phyloP scores from a whole-genome alignment of 2,888 invertebrate genomes.

The Meliscaeva auricollis region DNA sequence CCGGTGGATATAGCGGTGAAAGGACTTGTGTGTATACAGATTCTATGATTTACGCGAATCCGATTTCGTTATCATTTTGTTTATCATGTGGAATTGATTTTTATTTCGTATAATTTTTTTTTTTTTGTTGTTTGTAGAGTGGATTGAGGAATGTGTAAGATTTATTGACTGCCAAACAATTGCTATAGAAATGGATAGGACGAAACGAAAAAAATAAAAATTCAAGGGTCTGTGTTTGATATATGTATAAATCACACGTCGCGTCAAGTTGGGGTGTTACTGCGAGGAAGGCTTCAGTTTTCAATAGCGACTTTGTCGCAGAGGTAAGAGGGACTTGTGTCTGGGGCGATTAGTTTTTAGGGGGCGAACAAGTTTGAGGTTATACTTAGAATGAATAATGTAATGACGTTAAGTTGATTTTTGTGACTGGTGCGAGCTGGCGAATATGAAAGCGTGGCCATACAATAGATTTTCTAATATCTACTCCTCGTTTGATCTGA shows the following conservation, averaged over 20 bases:
- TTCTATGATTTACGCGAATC: conserved; percentile 55
- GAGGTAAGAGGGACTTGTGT: too few species aligned
- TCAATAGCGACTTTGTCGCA: too few species aligned
- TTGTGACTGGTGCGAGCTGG: too few species aligned
- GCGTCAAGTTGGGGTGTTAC: neutral
- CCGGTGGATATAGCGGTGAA: neutral
- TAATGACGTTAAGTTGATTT: too few species aligned
- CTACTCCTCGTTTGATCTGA: too few species aligned
- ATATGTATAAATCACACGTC: neutral
- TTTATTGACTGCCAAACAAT: conserved; percentile 52
- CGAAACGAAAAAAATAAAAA: neutral
- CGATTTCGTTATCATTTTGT: conserved; percentile 65
- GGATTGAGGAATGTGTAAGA: conserved; percentile 56
- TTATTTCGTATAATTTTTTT: conserved; percentile 59
- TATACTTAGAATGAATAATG: too few species aligned
- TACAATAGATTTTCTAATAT: too few species aligned
- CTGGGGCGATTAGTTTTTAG: too few species aligned
- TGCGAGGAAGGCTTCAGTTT: neutral
- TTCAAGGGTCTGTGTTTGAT: neutral
- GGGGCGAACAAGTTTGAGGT: too few species aligned
- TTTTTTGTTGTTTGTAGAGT: conserved; percentile 16
- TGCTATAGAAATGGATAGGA: neutral
- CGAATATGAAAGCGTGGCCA: too few species aligned
- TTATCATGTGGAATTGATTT: conserved; percentile 65
- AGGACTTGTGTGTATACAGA: conserved; percentile 10